Percentiles rank a stretch among this genome's conserved stretches.
These are phyloP conservation scores for Henicopernis longicauda DNA, from an alignment of 2,113 vertebrate species.

Conservation along the genomic window DNA sequence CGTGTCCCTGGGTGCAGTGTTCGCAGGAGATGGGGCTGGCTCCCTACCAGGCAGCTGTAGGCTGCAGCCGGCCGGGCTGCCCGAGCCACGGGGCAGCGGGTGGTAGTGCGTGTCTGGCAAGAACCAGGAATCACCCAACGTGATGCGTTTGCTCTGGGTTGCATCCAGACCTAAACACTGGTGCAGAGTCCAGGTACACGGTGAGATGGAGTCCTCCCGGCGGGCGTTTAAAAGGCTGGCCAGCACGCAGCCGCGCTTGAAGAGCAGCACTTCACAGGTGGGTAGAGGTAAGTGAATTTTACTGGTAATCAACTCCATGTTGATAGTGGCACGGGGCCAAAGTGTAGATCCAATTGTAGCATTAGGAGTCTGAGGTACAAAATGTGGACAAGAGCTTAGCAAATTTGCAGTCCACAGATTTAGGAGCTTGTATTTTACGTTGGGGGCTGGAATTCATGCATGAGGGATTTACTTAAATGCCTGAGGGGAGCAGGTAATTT, in stretches of 20 bases:
- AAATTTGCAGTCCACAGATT: neutral
- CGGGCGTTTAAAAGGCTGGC: no score
- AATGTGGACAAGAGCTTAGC: neutral
- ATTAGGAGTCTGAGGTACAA: neutral
- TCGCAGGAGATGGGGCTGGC: neutral
- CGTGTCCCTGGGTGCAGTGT: fast-evolving
- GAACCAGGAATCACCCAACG: neutral
- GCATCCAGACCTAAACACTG: neutral
- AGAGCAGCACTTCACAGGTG: fast-evolving
- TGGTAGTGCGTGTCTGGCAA: fast-evolving
- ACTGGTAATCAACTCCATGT: neutral
- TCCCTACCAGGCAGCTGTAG: neutral
- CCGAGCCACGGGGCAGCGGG: fast-evolving
- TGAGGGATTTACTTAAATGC: neutral
- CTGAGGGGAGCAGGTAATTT: neutral
- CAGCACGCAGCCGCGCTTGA: fast-evolving
- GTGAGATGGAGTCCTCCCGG: fast-evolving
- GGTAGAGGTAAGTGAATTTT: neutral
- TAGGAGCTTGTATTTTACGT: neutral
- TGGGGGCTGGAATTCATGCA: neutral
- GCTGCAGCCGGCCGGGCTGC: neutral
- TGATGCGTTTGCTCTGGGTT: fast-evolving
- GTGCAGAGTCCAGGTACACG: fast-evolving
- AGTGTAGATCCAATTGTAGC: no score
- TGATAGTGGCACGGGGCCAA: neutral